Conservation (phyloP, 2,888 invertebrate species). For the Thera obeliscata region DNA sequence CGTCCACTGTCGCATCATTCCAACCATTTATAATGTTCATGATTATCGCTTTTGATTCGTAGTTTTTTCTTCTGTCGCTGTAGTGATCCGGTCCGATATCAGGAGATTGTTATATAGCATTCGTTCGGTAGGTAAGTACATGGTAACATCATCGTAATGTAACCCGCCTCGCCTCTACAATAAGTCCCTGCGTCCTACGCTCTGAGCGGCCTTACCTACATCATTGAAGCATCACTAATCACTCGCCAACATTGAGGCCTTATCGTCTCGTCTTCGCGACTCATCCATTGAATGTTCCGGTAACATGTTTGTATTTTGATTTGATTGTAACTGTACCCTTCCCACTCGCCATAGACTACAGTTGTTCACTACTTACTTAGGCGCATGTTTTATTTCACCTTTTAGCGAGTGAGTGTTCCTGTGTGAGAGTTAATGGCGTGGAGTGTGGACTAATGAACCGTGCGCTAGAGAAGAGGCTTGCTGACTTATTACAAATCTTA, state of each 20-base stretch:
- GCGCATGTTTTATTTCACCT: conserved; percentile 26
- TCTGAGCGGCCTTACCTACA: too few species aligned
- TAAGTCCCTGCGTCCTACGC: too few species aligned
- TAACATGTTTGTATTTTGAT: conserved; percentile 11
- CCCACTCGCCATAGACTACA: conserved; percentile 1
- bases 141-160: too few species aligned
- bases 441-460: conserved; percentile 7
- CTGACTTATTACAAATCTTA: neutral
- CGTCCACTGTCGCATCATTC: neutral
- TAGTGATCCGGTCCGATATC: too few species aligned
- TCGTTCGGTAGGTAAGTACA: too few species aligned
- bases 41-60: too few species aligned
- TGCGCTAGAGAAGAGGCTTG: conserved; percentile 10
- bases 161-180: too few species aligned
- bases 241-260: neutral
- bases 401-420: conserved; percentile 16
- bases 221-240: too few species aligned
- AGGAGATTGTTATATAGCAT: too few species aligned
- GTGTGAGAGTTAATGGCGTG: conserved; percentile 14
- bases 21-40: neutral
- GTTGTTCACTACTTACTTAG: conserved; percentile 3
- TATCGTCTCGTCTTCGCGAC: neutral
- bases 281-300: conserved; percentile 20
- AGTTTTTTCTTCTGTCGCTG: too few species aligned
- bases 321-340: neutral